Evolutionary conservation across 2,797 vertebrate genomes (phyloP).

Genomic region (Gadopsis marmoratus): DNA sequence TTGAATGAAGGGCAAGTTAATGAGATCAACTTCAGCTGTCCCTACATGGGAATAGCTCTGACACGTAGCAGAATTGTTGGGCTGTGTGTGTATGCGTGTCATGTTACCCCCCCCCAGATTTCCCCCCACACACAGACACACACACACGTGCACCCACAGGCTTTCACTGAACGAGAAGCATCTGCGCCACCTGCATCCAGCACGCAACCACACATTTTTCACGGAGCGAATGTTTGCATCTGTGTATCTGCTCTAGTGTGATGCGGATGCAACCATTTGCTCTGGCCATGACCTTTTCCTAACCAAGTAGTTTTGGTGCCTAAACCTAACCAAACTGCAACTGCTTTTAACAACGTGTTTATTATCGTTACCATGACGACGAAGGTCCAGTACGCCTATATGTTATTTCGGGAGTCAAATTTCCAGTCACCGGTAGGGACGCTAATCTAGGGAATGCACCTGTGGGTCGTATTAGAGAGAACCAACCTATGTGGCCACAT

Average conservation of each 20-base stretch:
- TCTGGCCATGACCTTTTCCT: too few species aligned
- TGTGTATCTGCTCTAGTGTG: conserved; percentile 1
- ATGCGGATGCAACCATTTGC: background rate
- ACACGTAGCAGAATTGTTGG: conserved; percentile 43
- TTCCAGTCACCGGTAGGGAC: too few species aligned
- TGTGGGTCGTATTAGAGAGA: too few species aligned
- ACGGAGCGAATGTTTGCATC: background rate
- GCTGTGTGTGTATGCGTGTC: background rate
- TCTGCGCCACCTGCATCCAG: background rate
- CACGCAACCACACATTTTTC: background rate
- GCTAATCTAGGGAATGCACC: too few species aligned
- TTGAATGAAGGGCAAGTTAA: conserved; percentile 81
- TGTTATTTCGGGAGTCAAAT: too few species aligned
- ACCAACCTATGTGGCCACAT: too few species aligned
- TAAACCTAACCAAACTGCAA: too few species aligned
- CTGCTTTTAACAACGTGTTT: too few species aligned
- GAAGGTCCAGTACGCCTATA: too few species aligned
- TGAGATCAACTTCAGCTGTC: conserved; percentile 79
- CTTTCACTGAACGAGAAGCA: background rate
- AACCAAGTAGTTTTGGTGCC: too few species aligned
- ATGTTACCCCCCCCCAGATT: background rate
- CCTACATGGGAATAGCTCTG: conserved; percentile 56
- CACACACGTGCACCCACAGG: background rate
- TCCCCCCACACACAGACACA: background rate
- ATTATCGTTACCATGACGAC: too few species aligned